These are phyloP conservation scores for Aramus guarauna DNA, from an alignment of 2,113 vertebrate genomes.

Conservation along the genomic window DNA sequence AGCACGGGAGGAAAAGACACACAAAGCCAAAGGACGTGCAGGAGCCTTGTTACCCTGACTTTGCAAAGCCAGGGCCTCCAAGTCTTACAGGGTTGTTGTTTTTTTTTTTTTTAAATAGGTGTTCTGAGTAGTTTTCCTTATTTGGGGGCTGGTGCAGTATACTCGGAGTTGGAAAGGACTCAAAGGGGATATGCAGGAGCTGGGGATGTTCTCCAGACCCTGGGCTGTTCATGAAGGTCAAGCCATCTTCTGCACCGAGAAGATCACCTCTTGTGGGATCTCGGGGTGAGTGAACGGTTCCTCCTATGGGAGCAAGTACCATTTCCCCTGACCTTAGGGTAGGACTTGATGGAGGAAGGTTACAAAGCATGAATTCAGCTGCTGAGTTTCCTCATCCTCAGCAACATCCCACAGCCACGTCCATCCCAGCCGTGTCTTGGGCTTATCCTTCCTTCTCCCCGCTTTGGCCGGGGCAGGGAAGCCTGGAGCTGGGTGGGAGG, in stretches of 20 bases:
- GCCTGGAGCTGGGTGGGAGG: accelerated
- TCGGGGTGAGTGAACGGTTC: accelerated
- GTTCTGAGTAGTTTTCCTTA: neutral
- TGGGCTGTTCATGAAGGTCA: neutral
- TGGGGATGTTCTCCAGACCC: neutral
- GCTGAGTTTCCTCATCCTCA: neutral
- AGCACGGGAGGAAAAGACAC: neutral
- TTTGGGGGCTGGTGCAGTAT: neutral
- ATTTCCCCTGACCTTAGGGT: neutral
- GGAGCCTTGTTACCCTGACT: neutral
- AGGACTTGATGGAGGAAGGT: neutral
- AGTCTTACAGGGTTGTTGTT: no score
- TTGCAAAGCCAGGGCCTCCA: neutral
- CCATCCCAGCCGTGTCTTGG: neutral
- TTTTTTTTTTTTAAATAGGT: no score
- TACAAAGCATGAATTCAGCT: neutral
- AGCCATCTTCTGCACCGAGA: neutral
- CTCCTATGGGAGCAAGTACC: neutral
- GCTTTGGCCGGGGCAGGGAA: accelerated
- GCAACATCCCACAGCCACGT: neutral
- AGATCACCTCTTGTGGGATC: neutral
- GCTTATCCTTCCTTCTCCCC: neutral
- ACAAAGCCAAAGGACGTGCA: neutral
- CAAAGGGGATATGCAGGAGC: neutral
- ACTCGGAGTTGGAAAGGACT: neutral